Evolutionary conservation across 1,140 invertebrate genomes (phyloP), one percentile per base, ranked within the genome.

Genomic region (Danaus plexippus): DNA sequence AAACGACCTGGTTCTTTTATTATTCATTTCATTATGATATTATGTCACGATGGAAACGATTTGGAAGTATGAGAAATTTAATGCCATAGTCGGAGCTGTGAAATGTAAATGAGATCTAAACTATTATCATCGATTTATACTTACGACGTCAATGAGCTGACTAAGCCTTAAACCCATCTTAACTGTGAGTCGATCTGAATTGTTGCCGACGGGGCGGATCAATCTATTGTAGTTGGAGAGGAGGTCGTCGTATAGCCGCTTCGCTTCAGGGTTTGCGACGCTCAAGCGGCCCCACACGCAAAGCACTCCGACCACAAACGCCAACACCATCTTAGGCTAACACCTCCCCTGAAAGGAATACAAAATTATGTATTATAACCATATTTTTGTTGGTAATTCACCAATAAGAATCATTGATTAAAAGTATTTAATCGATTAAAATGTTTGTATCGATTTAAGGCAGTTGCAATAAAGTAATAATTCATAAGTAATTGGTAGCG

Each of bases 121-220:
- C 22, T 32, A 32, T 32, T 4, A 32, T 32, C 22, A 32, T 32
- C 22, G 22, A 32, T 32, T 32, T 13, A 59, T 86, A 94, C 96
- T 97, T 89, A 99, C 97, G 88, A 99, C 96, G 88, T 99, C 97
- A 78, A 99, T 98, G 74, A 99, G 93, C 89, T 99, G 97, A 69
- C 97, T 98, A 54, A 99, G 90, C 77, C 94, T 92, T 54, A 99
- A 92, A 64, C 97, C 97, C 92, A 99, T 94, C 89, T 97, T 97
- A 78, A 99, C 97, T 59, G 95, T 97, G 73, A 99, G 92, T 70
- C 94, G 92, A 88, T 99, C 97, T 54, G 95, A 96, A 88, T 97
- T 98, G 89, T 99, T 97, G 64, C 94, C 94, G 62, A 99, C 97
- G 48, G 98, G 98, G 74, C 97, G 89, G 73, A 99, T 98, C 77